Evolutionary conservation across 2,113 vertebrate species (phyloP), one percentile per base, ranked within the genome.

Genomic region (Hepsetus odoe): DNA sequence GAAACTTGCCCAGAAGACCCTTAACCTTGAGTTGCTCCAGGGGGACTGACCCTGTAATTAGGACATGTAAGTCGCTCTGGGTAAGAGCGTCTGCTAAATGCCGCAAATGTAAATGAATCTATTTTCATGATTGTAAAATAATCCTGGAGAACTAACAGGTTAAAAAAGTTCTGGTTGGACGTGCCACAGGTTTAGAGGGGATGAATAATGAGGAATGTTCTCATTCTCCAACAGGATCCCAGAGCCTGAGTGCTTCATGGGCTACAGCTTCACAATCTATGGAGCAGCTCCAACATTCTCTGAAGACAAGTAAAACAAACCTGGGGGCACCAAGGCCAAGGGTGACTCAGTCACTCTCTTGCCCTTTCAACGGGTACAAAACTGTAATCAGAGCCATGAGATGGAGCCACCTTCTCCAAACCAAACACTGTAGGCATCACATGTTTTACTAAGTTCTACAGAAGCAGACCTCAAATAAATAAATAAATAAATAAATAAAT

Each of bases 251-350:
- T 88, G 87, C 85, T 90, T 80, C 85, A 82, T 64, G 81, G 80
- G 81, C 79, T 81, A 77, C 86, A 74, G 42, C 82, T 38, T 88
- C 86, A 93, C 91, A 92, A 91, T 92, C 85, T 53, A 89, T 92
- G 92, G 92, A 92, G 87, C 76, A 46, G 38, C 81, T 91, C 91
- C 91, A 92, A 89, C 86, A 86, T 86, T 82, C 85, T 80, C 87
- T 26, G 61, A 14, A 79, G 81, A 82, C 84, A 83, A 85, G 84
- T 88, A 85, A 89, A 90, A 90, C 89, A 91, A 86, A 86, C 84
- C 86, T 86, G 79, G 79, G 76, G 84, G 73, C 83, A 26, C 80
- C 83, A 61, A 62, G 83, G 51, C 84, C 78, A 64, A 82, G 62
- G 53, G 75, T 89, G 91, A 90, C 88, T 90, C 89, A 92, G 83